These are phyloP conservation scores for Gari tellinella DNA, from an alignment of 2,888 invertebrate genomes.

Conservation along the genomic window DNA sequence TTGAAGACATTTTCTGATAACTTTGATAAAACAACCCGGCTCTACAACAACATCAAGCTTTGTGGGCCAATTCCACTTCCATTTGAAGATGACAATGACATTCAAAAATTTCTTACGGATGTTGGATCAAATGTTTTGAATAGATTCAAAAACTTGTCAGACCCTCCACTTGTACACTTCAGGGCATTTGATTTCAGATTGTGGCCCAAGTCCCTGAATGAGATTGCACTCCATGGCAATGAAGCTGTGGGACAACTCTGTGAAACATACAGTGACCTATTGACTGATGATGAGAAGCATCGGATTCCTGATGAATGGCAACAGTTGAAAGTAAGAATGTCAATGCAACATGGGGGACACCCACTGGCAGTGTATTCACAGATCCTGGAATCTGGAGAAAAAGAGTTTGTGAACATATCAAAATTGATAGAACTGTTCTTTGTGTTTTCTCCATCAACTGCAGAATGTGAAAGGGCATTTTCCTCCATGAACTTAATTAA, in stretches of 20 bases:
- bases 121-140: conserved; percentile 17
- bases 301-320: conserved; percentile 2
- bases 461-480: conserved; percentile 4
- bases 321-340: too few species aligned
- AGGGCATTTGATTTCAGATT: conserved; percentile 26
- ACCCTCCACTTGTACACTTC: conserved; percentile 14
- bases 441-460: conserved; percentile 3
- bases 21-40: conserved; percentile 7
- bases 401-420: not conserved
- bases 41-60: conserved; percentile 19
- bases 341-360: too few species aligned
- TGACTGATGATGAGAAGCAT: conserved; percentile 10
- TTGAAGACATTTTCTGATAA: conserved; percentile 13
- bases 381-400: not conserved
- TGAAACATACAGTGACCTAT: conserved; percentile 11
- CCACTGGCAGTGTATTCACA: not conserved
- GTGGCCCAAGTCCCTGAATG: conserved; percentile 20
- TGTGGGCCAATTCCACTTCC: not conserved
- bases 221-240: conserved; percentile 24
- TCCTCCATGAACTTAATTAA: conserved; percentile 2
- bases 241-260: conserved; percentile 3
- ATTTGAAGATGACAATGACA: conserved; percentile 18
- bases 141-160: conserved; percentile 15
- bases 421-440: not conserved
- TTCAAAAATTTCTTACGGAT: conserved; percentile 18